Conservation (phyloP, 2,797 vertebrate genomes). For the Enteromius argenteus region DNA sequence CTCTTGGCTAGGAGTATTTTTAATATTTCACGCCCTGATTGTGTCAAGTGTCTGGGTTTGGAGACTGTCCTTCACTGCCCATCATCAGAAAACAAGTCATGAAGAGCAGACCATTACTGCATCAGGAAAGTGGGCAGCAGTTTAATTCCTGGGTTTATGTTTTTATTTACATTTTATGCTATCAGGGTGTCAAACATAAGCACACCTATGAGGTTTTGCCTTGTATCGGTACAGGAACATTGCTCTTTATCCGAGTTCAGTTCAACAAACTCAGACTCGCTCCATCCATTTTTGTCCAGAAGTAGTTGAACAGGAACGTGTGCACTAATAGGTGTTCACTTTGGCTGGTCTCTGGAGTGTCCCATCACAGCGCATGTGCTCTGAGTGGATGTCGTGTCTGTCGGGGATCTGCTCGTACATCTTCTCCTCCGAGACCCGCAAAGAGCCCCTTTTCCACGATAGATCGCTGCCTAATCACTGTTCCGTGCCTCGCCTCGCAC, state of each 20-base stretch:
- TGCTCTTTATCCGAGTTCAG: neutral
- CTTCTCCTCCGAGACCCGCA: conserved; percentile 72
- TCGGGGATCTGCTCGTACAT: conserved; percentile 73
- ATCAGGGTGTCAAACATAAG: neutral
- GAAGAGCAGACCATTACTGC: neutral
- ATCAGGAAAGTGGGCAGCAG: neutral
- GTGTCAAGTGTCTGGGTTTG: conserved; percentile 57
- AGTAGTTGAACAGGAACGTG: conserved; percentile 68
- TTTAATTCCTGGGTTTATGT: neutral
- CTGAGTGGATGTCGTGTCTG: conserved; percentile 81
- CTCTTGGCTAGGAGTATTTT: conserved; percentile 78
- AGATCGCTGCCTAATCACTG: conserved; percentile 72
- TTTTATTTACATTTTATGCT: neutral
- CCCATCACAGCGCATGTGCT: conserved; percentile 74
- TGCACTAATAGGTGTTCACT: conserved; percentile 70
- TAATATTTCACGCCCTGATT: conserved; percentile 84
- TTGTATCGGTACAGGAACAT: neutral
- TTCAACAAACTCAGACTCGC: neutral
- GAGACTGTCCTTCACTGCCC: neutral
- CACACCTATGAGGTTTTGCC: neutral
- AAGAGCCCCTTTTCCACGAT: conserved; percentile 65
- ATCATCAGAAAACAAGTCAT: neutral
- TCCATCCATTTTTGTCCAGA: conserved; percentile 39
- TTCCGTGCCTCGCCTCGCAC: conserved; percentile 63
- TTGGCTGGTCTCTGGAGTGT: conserved; percentile 73